Evolutionary conservation across 92 coral and sea anemone species (phyloP).

Genomic region (Porites rus): DNA sequence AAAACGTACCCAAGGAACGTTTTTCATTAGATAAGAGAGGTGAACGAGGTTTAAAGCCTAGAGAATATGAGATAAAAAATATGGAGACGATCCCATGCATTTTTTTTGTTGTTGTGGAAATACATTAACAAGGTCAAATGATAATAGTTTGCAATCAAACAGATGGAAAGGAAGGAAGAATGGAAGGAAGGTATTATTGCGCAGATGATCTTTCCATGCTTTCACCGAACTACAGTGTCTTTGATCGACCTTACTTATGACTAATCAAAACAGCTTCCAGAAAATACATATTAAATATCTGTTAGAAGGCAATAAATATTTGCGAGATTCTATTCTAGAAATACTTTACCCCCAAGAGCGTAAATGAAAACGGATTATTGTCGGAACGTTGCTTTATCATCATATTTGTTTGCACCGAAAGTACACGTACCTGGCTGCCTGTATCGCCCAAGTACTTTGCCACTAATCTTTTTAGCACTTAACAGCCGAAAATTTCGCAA

Average conservation of each 20-base stretch:
- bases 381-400: constrained; percentile 1
- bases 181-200: not conserved
- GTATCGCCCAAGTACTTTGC: not conserved
- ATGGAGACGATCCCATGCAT: constrained; percentile 3
- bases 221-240: not conserved
- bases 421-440: not conserved
- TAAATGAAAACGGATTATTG: not conserved
- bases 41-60: not conserved
- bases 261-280: not conserved
- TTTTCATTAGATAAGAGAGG: constrained; percentile 12
- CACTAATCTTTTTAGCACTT: not conserved
- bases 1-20: not conserved
- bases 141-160: not conserved
- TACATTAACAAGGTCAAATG: constrained; percentile 1
- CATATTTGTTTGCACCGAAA: not conserved
- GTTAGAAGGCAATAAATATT: not conserved
- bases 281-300: not conserved
- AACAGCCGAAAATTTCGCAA: not conserved
- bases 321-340: not conserved
- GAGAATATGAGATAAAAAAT: constrained; percentile 15
- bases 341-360: not conserved
- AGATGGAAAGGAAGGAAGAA: not conserved
- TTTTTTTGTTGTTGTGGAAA: not conserved
- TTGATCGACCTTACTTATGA: not conserved
- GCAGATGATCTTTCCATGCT: not conserved